These are phyloP conservation scores for Clarias gariepinus DNA, from an alignment of 2,113 vertebrate genomes.

Conservation along the genomic window DNA sequence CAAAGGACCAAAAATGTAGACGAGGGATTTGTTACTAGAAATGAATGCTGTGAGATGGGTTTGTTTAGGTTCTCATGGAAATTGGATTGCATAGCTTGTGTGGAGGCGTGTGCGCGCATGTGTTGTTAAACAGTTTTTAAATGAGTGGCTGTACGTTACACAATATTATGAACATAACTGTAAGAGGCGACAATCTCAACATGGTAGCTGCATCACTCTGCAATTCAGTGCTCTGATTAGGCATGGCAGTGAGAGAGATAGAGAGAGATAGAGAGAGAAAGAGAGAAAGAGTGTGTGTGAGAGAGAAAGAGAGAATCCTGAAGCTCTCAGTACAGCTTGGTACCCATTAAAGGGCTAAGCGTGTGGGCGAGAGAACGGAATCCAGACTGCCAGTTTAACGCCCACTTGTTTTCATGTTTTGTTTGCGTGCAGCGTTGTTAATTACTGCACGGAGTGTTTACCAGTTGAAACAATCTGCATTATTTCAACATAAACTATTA, in stretches of 20 bases:
- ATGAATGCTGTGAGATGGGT: neutral
- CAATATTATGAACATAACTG: neutral
- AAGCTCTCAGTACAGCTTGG: neutral
- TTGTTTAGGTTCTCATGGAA: neutral
- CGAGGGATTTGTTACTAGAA: neutral
- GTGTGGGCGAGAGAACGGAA: neutral
- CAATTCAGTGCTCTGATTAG: conserved; percentile 6
- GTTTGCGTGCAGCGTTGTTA: neutral
- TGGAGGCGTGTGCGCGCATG: neutral
- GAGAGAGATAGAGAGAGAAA: neutral
- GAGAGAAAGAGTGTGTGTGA: neutral
- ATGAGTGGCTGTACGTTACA: neutral
- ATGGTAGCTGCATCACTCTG: conserved; percentile 3
- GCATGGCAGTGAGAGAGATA: neutral
- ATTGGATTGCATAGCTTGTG: neutral
- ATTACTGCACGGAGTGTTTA: neutral
- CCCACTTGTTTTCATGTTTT: conserved; percentile 6
- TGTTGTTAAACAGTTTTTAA: neutral
- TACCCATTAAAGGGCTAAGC: conserved; percentile 14
- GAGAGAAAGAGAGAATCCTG: neutral
- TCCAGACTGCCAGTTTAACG: neutral
- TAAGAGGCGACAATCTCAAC: neutral
- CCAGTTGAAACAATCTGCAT: neutral
- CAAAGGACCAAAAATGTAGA: neutral
- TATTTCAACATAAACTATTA: too few species aligned